Percentiles rank a stretch among this genome's conserved stretches.
These are phyloP conservation scores for Antedon mediterranea DNA, from an alignment of 53 echinoderm and acorn worm genomes.

Conservation along the genomic window DNA sequence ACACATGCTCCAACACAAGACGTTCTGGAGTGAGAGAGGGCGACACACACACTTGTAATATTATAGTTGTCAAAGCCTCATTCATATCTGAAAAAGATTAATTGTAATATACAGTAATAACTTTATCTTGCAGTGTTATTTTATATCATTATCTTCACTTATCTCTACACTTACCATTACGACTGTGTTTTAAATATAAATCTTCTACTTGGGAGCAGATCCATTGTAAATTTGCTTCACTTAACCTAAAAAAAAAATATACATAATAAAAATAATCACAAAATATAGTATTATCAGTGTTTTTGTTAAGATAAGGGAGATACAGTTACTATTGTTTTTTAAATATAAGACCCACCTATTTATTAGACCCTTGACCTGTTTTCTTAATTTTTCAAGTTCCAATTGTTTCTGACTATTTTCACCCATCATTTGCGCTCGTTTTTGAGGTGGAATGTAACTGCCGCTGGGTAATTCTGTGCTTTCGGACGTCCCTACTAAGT, in stretches of 20 bases:
- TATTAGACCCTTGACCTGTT: slow-evolving; percentile 78
- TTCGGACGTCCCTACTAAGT: slow-evolving; percentile 22
- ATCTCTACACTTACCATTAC: slow-evolving; percentile 61
- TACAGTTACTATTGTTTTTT: neutral
- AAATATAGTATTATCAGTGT: too few species aligned
- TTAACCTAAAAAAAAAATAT: slow-evolving; percentile 32
- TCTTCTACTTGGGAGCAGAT: slow-evolving; percentile 73
- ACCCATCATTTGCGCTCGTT: slow-evolving; percentile 86
- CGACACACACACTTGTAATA: slow-evolving; percentile 54
- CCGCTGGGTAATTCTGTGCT: neutral
- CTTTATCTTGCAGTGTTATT: too few species aligned
- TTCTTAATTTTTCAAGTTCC: slow-evolving; percentile 57
- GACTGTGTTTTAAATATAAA: slow-evolving; percentile 48
- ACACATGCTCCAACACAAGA: slow-evolving; percentile 71
- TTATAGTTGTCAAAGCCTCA: slow-evolving; percentile 37
- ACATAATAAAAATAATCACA: too few species aligned
- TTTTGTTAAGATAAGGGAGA: too few species aligned
- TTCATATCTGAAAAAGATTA: slow-evolving; percentile 77
- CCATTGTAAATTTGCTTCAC: slow-evolving; percentile 63
- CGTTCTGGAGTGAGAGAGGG: slow-evolving; percentile 50
- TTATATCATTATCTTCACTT: too few species aligned
- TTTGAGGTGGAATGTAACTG: slow-evolving; percentile 76
- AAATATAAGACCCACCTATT: slow-evolving; percentile 45
- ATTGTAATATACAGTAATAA: too few species aligned
- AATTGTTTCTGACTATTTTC: slow-evolving; percentile 30